phyloP scores from a whole-genome alignment of 1,140 invertebrate species.

The Halictus rubicundus region DNA sequence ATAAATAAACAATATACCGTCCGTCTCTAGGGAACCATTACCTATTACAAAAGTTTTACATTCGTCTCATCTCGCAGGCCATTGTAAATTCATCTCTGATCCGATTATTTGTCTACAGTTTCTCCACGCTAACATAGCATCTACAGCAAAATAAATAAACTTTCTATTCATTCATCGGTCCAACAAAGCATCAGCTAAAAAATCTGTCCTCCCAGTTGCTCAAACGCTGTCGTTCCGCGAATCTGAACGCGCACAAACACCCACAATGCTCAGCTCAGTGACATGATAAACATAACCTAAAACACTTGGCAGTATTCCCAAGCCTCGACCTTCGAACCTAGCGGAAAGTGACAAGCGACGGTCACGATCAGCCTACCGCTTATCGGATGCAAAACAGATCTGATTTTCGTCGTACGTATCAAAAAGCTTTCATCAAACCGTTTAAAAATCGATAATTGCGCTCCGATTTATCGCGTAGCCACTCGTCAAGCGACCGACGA shows the following conservation, averaged over 20 bases:
- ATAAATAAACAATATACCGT: slow-evolving; percentile 13
- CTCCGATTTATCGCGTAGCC: slow-evolving; percentile 27
- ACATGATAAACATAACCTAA: slow-evolving; percentile 58
- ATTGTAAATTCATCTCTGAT: no score
- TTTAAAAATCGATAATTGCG: slow-evolving; percentile 43
- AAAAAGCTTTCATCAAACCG: not conserved
- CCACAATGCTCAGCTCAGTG: not conserved
- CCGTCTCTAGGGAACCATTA: not conserved
- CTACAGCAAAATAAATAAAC: not conserved
- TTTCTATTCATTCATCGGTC: not conserved
- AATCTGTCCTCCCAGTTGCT: not conserved
- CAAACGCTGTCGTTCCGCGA: no score
- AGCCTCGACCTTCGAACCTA: not conserved
- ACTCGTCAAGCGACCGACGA: slow-evolving; percentile 32
- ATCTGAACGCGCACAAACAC: not conserved
- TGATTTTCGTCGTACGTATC: not conserved
- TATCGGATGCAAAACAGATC: not conserved
- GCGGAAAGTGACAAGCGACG: not conserved
- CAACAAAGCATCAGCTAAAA: not conserved
- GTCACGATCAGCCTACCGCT: not conserved
- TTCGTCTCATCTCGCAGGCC: no score
- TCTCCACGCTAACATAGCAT: not conserved
- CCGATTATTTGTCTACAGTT: not conserved
- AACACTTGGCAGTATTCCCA: slow-evolving; percentile 17
- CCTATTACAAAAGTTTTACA: not conserved